Evolutionary conservation across 2,797 vertebrate species (phyloP).

Genomic region (Tympanoctomys barrerae): DNA sequence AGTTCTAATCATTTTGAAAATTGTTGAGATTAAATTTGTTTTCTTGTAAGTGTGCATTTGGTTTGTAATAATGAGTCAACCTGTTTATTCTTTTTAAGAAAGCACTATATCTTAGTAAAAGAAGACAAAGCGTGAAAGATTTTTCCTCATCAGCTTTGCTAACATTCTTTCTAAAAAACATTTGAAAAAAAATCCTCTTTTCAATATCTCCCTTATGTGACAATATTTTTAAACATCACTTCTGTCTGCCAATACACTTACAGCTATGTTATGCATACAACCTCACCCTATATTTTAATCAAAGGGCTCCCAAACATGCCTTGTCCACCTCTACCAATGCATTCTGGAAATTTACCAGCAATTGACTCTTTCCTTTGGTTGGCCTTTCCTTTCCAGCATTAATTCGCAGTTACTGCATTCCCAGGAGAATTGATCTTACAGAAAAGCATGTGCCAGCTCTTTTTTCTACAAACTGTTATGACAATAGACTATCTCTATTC

Average conservation of each 20-base stretch:
- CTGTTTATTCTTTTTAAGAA: constrained; percentile 35
- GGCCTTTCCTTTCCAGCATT: constrained; percentile 22
- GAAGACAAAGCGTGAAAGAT: background rate
- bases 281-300: constrained; percentile 4
- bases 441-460: background rate
- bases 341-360: background rate
- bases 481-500: background rate
- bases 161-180: constrained; percentile 18
- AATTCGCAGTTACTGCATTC: background rate
- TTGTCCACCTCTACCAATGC: background rate
- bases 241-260: constrained; percentile 9
- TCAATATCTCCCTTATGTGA: background rate
- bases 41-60: constrained; percentile 33
- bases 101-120: background rate
- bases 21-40: constrained; percentile 18
- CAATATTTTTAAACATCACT: background rate
- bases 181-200: background rate
- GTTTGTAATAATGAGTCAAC: constrained; percentile 37
- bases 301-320: background rate
- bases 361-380: background rate
- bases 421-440: background rate
- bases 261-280: background rate
- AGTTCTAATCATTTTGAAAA: constrained; percentile 10
- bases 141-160: background rate
- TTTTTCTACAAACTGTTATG: background rate